Evolutionary conservation across 1,140 invertebrate species (phyloP).

Genomic region (Caenorhabditis remanei): DNA sequence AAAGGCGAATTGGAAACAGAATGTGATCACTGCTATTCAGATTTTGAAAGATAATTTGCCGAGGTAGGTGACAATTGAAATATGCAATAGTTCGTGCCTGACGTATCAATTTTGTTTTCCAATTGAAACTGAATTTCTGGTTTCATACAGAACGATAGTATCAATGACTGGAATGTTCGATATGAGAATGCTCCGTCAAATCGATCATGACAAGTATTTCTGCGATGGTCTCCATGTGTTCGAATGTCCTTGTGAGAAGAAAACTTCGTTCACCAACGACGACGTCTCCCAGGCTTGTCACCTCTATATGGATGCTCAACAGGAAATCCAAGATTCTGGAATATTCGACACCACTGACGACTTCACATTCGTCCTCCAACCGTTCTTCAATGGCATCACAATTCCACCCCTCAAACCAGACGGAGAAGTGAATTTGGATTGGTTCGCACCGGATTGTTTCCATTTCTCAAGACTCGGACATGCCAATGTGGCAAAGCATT

Average conservation of each 20-base stretch:
- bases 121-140: no score
- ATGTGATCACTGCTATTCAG: constrained; percentile 79
- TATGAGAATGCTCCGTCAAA: constrained; percentile 67
- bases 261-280: constrained; percentile 11
- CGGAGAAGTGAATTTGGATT: constrained; percentile 81
- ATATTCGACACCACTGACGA: constrained; percentile 73
- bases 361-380: constrained; percentile 80
- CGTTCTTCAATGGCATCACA: constrained; percentile 69
- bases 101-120: no score
- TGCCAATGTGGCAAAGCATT: constrained; percentile 82
- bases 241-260: constrained; percentile 22
- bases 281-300: constrained; percentile 14
- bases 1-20: constrained; percentile 47
- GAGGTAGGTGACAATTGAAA: constrained; percentile 17
- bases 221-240: constrained; percentile 31
- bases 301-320: constrained; percentile 39
- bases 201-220: constrained; percentile 61
- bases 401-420: constrained; percentile 65
- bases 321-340: constrained; percentile 36
- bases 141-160: constrained; percentile 63
- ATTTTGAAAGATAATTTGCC: constrained; percentile 80
- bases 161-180: constrained; percentile 70
- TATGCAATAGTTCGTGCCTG: no score
- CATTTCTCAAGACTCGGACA: constrained; percentile 83
- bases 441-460: constrained; percentile 84